These are phyloP conservation scores for Heliothis subflexa DNA, from an alignment of 1,140 invertebrate species.

Conservation along the genomic window DNA sequence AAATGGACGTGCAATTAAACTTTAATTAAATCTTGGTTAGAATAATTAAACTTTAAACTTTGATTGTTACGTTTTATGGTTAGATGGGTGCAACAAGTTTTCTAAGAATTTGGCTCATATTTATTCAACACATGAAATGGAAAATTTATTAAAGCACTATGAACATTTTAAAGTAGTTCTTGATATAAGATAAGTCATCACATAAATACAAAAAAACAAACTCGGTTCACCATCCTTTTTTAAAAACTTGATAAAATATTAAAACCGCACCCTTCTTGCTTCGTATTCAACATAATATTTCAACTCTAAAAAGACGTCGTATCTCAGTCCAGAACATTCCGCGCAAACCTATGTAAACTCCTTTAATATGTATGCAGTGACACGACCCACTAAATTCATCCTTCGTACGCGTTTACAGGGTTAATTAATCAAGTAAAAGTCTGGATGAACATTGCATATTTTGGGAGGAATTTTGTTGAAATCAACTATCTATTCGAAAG, in stretches of 20 bases:
- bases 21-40: too few species aligned
- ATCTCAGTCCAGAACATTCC: conserved; percentile 27
- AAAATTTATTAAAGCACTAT: too few species aligned
- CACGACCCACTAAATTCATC: conserved; percentile 35
- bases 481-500: conserved; percentile 9
- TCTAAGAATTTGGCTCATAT: too few species aligned
- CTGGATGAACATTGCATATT: conserved; percentile 35
- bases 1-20: neutral
- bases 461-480: conserved; percentile 32
- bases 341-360: conserved; percentile 36
- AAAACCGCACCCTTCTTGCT: neutral
- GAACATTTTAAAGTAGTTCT: too few species aligned
- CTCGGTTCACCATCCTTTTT: neutral
- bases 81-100: too few species aligned
- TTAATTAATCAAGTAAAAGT: conserved; percentile 49
- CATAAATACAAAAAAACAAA: neutral
- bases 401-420: conserved; percentile 33
- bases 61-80: too few species aligned
- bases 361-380: conserved; percentile 46
- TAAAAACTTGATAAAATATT: neutral
- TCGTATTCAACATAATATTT: conserved; percentile 25
- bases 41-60: too few species aligned
- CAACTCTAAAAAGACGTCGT: conserved; percentile 23
- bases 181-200: neutral
- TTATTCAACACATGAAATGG: too few species aligned